Percentiles rank a stretch among this genome's conserved stretches.
phyloP scores from a whole-genome alignment of 2,113 vertebrate genomes.

The Garra rufa region DNA sequence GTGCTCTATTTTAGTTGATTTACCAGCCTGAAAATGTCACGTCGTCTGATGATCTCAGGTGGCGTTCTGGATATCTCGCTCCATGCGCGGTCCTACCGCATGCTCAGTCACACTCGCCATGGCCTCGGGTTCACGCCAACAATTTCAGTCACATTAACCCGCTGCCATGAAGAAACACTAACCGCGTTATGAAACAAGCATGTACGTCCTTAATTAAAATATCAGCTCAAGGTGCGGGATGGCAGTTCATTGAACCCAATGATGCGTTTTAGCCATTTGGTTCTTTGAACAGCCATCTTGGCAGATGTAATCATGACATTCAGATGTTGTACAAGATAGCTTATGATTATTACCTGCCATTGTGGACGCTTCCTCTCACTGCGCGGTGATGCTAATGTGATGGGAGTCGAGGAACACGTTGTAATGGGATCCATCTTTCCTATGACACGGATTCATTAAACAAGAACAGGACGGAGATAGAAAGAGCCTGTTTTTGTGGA shows the following conservation, averaged over 20 bases:
- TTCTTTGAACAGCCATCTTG: slow-evolving; percentile 29
- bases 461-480: slow-evolving; percentile 7
- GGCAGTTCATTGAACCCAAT: slow-evolving; percentile 23
- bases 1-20: background rate
- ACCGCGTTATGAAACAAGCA: background rate
- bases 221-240: background rate
- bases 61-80: too few relatives aligned
- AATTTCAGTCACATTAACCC: slow-evolving; percentile 29
- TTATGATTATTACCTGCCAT: slow-evolving; percentile 48
- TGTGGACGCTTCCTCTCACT: background rate
- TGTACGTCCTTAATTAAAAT: slow-evolving; percentile 34
- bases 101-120: background rate
- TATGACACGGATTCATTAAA: slow-evolving; percentile 30
- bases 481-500: slow-evolving; percentile 13
- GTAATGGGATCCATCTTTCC: slow-evolving; percentile 41
- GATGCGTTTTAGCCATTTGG: slow-evolving; percentile 44
- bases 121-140: background rate
- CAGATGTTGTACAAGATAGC: slow-evolving; percentile 52
- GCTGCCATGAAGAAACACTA: slow-evolving; percentile 12
- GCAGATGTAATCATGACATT: slow-evolving; percentile 53
- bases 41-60: background rate
- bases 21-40: background rate
- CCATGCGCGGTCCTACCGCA: background rate
- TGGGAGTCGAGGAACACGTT: slow-evolving; percentile 31
- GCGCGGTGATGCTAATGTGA: slow-evolving; percentile 42